Percentiles rank a stretch among this genome's conserved stretches.
These are phyloP conservation scores for Standfussiana lucernea DNA, from an alignment of 2,888 invertebrate genomes.

Conservation along the genomic window DNA sequence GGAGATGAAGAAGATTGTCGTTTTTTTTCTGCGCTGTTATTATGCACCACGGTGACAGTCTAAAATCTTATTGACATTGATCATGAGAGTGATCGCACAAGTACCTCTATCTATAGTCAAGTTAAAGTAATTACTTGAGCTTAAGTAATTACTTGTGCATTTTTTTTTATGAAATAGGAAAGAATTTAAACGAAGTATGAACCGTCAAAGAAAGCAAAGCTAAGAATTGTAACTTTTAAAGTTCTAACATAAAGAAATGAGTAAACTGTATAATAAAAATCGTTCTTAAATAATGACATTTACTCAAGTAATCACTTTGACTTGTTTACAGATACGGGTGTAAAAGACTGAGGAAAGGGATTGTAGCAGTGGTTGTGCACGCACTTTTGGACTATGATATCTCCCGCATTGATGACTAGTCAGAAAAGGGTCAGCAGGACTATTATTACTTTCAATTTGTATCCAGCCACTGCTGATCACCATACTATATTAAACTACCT, in stretches of 20 bases:
- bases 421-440: background rate
- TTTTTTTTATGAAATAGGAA: too few species aligned
- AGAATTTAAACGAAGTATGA: too few species aligned
- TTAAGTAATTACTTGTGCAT: too few species aligned
- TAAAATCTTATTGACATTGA: background rate
- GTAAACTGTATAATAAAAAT: too few species aligned
- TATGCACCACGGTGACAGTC: background rate
- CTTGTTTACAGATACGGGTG: too few species aligned
- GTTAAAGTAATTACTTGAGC: too few species aligned
- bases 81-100: background rate
- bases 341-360: background rate
- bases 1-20: background rate
- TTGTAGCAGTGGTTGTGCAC: background rate
- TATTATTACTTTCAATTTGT: background rate
- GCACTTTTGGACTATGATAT: background rate
- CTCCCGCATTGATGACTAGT: background rate
- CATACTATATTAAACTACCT: background rate
- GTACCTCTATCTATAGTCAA: too few species aligned
- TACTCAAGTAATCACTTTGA: too few species aligned
- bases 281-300: too few species aligned
- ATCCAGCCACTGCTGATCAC: background rate
- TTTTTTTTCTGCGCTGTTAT: background rate
- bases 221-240: too few species aligned
- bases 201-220: too few species aligned
- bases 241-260: too few species aligned